Base-by-base conservation (phyloP, 2,888 invertebrate species). In the Caenorhabditis panamensis region DNA sequence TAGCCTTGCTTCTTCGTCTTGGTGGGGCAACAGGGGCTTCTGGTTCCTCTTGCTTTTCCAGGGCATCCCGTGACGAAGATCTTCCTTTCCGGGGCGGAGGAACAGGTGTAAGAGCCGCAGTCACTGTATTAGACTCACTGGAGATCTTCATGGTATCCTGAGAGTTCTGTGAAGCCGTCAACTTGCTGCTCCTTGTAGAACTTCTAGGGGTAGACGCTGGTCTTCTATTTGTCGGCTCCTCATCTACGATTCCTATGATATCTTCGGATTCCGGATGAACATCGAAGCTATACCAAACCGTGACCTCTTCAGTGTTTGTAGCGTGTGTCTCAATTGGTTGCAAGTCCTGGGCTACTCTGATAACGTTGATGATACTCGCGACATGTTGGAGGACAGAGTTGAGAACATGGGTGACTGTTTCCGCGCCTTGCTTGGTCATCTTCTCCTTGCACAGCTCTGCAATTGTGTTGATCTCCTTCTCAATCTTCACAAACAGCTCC, bases 401-500 rank as follows among this genome's bases (percentile, higher is more conserved):
- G 16, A 88, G 75, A 0, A 89, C 89, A 24, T 82, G 79, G 28
- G 89, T 84, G 0, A 90, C 89, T 18, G 88, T 84, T 31, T 90
- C 88, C 2, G 88, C 71, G 2, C 86, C 85, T 36, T 88, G 82
- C 24, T 86, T 84, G 4, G 87, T 84, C 64, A 86, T 79, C 59
- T 87, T 88, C 66, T 84, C 80, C 24, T 83, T 78, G 76, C 90
- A 90, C 20, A 88, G 82, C 13, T 81, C 77, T 20, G 88, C 85
- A 18, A 90, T 90, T 1, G 84, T 86, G 36, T 85, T 86, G 61
- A 90, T 89, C 69, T 90, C 90, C 8, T 84, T 78, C 71, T 87
- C 88, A 26, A 90, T 90, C 24, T 85, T 84, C n/a, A 85, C 76
- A 41, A 90, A 87, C 18, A 90, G 79, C 20, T 82, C 84, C 49